These are phyloP conservation scores for Oreotrochilus melanogaster DNA, from an alignment of 2,113 vertebrate genomes.

Conservation along the genomic window DNA sequence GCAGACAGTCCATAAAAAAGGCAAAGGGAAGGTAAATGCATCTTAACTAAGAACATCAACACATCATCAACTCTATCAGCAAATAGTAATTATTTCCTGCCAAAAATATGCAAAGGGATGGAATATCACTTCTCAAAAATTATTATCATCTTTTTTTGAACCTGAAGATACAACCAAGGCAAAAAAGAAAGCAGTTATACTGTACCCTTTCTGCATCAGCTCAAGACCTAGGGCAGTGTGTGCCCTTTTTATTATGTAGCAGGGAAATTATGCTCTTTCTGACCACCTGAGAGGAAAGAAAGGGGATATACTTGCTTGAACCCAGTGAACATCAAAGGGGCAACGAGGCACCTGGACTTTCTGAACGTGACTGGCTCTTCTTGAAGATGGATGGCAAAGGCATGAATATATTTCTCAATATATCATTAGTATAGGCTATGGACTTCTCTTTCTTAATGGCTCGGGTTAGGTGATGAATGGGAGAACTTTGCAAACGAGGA, in stretches of 20 bases:
- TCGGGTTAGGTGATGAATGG: neutral
- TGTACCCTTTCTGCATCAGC: neutral
- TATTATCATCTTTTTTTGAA: neutral
- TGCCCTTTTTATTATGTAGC: neutral
- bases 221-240: neutral
- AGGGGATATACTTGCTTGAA: neutral
- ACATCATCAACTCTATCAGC: neutral
- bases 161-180: neutral
- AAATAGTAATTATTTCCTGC: neutral
- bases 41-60: neutral
- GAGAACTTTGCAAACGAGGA: neutral
- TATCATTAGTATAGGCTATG: neutral
- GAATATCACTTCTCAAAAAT: neutral
- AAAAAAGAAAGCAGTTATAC: neutral
- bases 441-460: neutral
- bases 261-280: neutral
- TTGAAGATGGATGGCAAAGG: neutral
- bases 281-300: neutral
- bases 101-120: neutral
- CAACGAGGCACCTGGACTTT: neutral
- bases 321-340: neutral
- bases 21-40: neutral
- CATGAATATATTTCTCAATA: neutral
- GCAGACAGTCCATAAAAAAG: neutral
- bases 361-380: neutral